Base-by-base conservation (phyloP, 1,140 invertebrate species). In the Drosophila asahinai region DNA sequence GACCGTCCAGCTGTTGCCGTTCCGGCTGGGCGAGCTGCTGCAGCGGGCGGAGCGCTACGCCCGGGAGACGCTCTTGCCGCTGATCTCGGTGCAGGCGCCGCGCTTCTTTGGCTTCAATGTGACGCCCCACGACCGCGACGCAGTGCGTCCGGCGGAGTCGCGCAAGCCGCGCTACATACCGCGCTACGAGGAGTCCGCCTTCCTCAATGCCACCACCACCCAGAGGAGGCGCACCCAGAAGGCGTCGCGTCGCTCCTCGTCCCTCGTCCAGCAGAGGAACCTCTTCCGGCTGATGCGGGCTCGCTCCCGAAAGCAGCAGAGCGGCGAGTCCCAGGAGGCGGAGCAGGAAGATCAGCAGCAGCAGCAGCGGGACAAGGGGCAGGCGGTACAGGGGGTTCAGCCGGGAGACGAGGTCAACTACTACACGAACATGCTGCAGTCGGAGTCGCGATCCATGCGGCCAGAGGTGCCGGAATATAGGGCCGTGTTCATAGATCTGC, bases 1-100 rank as follows among this genome's bases (percentile, higher is more conserved):
- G 65, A 97, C 96, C 0, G 96, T 97, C 8, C 97, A 97, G 83
- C 95, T 97, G 78, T 93, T 97, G 25, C 97, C 97, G 0, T 95
- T 96, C 63, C 94, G 96, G 33, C 86, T 97, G 15, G 96, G 96
- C 0, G 95, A 95, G 6, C 95, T 97, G 86, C 94, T 97, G 30
- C 96, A 97, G 19, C 95, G 97, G 81, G 97, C 96, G 0, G 97
- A 97, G 91, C 94, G 95, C 27, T 97, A 97, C 83, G 96, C 97
- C 0, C 94, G 96, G 52, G 95, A 96, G 81, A 97, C 96, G 0
- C 93, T 97, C 11, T 86, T 96, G 52, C 96, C 96, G 0, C 81
- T 97, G 7, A 96, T 97, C 5, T 97, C 96, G 2, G 96, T 96
- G 43, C 96, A 97, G 84, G 96, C 96, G 3, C 96, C 96, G 1